Conservation (phyloP, 2,113 vertebrate genomes). For the Fregetta grallaria region DNA sequence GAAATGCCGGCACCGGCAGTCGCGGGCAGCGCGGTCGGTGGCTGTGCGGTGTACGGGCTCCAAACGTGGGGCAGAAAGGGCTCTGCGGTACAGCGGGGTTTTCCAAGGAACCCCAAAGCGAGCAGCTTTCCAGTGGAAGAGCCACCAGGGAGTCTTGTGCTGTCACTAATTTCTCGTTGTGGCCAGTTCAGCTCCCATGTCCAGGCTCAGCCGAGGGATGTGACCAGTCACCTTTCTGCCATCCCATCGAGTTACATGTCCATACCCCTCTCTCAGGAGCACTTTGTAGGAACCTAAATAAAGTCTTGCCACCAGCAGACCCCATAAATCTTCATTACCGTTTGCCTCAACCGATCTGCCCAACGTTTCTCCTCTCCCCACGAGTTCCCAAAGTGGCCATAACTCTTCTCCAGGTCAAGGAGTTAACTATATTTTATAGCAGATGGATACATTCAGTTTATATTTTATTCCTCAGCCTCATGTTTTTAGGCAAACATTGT, state of each 20-base stretch:
- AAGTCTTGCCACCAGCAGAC: not conserved
- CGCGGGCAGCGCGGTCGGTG: not conserved
- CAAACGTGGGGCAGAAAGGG: rapidly evolving
- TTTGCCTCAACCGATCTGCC: not conserved
- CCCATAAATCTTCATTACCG: constrained; percentile 30
- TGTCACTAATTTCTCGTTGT: too few species aligned
- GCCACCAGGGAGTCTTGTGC: rapidly evolving
- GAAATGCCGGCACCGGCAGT: not conserved
- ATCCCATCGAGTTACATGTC: not conserved
- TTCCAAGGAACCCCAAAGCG: not conserved
- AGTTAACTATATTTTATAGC: not conserved
- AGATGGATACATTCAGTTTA: not conserved
- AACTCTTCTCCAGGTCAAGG: not conserved
- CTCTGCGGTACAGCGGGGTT: rapidly evolving
- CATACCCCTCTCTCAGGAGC: not conserved
- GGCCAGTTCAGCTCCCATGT: rapidly evolving
- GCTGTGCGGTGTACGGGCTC: rapidly evolving
- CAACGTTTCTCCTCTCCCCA: not conserved
- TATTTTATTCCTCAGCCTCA: not conserved
- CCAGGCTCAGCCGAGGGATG: not conserved
- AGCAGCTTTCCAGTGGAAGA: not conserved
- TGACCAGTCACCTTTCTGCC: not conserved
- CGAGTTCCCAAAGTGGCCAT: not conserved
- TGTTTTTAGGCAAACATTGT: not conserved
- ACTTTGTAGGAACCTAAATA: not conserved